Conservation (phyloP, 2,888 invertebrate genomes). For the Sclerodermus sp. region DNA sequence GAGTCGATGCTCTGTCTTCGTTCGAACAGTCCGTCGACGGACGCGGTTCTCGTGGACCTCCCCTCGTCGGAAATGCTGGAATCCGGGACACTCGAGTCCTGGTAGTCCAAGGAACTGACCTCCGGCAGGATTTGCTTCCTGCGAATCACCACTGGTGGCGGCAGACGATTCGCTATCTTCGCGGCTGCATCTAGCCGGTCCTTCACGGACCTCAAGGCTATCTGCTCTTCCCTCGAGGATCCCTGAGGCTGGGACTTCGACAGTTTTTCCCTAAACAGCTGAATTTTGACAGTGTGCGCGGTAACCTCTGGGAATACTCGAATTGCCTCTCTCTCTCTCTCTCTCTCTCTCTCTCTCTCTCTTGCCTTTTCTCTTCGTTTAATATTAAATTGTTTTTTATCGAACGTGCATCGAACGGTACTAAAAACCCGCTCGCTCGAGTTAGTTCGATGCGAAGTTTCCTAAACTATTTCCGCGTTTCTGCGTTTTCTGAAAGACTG, state of each 20-base stretch:
- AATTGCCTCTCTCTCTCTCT: neutral
- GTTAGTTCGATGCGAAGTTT: no score
- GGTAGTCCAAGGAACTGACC: constrained; percentile 16
- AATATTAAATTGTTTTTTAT: no score
- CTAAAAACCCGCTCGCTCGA: no score
- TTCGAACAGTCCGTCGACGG: neutral
- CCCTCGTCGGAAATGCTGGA: constrained; percentile 33
- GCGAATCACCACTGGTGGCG: constrained; percentile 51
- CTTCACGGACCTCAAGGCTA: constrained; percentile 40
- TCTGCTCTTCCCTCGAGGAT: constrained; percentile 33
- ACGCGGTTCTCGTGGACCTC: constrained; percentile 16
- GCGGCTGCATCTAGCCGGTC: constrained; percentile 16
- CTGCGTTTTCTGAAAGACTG: neutral
- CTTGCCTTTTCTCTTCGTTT: neutral
- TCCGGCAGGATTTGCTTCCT: constrained; percentile 41
- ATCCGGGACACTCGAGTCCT: constrained; percentile 34
- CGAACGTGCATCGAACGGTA: no score
- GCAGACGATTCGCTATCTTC: constrained; percentile 35
- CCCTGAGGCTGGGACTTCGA: constrained; percentile 43
- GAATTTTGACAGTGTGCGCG: constrained; percentile 42
- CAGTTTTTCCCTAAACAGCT: constrained; percentile 44
- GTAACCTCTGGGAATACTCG: neutral
- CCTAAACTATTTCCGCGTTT: neutral
- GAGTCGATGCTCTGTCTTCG: constrained; percentile 2
- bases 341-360: neutral